These are phyloP conservation scores for Antigone vipio DNA, from an alignment of 2,113 vertebrate genomes.

Conservation along the genomic window DNA sequence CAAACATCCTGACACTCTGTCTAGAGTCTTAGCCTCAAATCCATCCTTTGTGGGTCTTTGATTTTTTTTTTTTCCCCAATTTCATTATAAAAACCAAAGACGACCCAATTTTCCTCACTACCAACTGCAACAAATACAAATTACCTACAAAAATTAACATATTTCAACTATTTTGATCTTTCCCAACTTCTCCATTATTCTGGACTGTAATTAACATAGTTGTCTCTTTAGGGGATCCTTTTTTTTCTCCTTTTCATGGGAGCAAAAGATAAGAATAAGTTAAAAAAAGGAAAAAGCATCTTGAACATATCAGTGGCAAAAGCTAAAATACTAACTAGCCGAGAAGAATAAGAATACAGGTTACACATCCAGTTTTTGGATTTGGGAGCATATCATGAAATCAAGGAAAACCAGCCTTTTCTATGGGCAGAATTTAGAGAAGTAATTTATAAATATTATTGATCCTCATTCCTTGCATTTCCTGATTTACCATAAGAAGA, in stretches of 20 bases:
- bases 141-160: neutral
- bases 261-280: neutral
- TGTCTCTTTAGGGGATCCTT: neutral
- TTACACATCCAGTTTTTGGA: neutral
- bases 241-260: neutral
- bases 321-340: neutral
- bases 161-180: neutral
- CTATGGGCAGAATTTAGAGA: neutral
- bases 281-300: neutral
- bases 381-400: neutral
- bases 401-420: neutral
- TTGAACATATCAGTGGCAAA: neutral
- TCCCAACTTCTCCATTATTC: neutral
- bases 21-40: neutral
- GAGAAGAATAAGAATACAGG: neutral
- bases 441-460: neutral
- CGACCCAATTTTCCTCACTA: neutral
- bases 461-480: neutral
- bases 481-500: neutral
- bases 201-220: neutral
- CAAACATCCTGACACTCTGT: neutral
- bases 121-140: neutral
- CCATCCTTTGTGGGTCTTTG: neutral
- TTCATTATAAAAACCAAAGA: neutral
- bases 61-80: neutral